A percentile compares a stretch with the other conserved stretches of the same genome.
Evolutionary conservation across 2,113 vertebrate species (phyloP).

Genomic region (Anarhynchus alexandrinus): DNA sequence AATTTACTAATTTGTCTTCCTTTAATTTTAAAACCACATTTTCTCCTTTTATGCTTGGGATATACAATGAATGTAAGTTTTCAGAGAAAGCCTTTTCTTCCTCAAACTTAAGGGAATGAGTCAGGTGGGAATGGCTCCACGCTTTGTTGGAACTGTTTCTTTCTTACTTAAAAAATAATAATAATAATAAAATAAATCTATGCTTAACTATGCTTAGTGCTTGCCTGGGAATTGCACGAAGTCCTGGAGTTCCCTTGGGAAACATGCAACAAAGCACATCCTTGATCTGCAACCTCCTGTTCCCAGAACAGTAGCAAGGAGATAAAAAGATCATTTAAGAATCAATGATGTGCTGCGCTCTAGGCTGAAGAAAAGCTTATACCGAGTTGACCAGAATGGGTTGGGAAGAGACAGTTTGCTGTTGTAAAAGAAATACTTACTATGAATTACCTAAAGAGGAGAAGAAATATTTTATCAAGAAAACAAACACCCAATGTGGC

Average conservation of each 20-base stretch:
- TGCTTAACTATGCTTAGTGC: neutral
- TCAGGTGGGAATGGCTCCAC: neutral
- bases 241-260: neutral
- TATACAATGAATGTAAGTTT: neutral
- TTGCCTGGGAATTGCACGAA: neutral
- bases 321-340: neutral
- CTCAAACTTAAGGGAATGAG: neutral
- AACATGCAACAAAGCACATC: neutral
- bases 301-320: neutral
- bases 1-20: neutral
- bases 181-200: neutral
- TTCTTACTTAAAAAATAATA: neutral
- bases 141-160: neutral
- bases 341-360: rapidly evolving
- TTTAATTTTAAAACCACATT: neutral
- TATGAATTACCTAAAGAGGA: neutral
- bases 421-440: neutral
- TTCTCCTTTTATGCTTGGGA: neutral
- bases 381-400: neutral
- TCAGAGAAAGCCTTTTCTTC: neutral
- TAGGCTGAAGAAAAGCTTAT: neutral
- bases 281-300: neutral
- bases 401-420: neutral
- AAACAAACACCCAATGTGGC: neutral
- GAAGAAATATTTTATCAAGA: neutral